Conservation (phyloP, 2,797 vertebrate species). For the Acanthopagrus latus region DNA sequence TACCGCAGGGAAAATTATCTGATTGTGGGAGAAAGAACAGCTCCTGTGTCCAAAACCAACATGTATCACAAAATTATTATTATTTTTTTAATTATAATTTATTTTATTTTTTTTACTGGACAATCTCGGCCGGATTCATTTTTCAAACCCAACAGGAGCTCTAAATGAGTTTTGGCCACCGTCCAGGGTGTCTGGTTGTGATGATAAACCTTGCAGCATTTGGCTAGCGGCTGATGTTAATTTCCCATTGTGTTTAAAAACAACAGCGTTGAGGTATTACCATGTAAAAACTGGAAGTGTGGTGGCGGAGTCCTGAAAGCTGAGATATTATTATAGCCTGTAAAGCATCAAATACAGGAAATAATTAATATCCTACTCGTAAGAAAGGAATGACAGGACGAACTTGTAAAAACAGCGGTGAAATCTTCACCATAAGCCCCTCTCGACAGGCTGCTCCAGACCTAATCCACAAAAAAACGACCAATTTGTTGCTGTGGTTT, state of each 20-base stretch:
- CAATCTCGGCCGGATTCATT: slow-evolving; percentile 13
- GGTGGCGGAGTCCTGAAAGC: background rate
- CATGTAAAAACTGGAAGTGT: background rate
- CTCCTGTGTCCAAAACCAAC: slow-evolving; percentile 36
- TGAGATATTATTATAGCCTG: background rate
- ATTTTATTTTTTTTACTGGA: no score
- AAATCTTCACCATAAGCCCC: slow-evolving; percentile 17
- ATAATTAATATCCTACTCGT: slow-evolving; percentile 13
- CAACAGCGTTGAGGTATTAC: background rate
- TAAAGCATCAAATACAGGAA: slow-evolving; percentile 24
- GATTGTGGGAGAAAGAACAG: slow-evolving; percentile 15
- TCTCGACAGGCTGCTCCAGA: slow-evolving; percentile 19
- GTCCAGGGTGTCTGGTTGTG: slow-evolving; percentile 30
- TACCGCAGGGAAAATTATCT: background rate
- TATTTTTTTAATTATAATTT: no score
- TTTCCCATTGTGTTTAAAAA: slow-evolving; percentile 50
- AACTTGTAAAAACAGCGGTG: slow-evolving; percentile 16
- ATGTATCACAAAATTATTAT: slow-evolving; percentile 4
- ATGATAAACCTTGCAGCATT: slow-evolving; percentile 40
- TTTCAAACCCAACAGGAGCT: slow-evolving; percentile 31
- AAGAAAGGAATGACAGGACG: slow-evolving; percentile 5
- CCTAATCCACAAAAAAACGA: slow-evolving; percentile 29
- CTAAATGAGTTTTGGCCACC: slow-evolving; percentile 13
- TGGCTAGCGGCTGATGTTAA: slow-evolving; percentile 9
- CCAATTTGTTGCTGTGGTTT: slow-evolving; percentile 39